These are phyloP conservation scores for Euproctis similis DNA, from an alignment of 2,888 invertebrate species.

Conservation along the genomic window DNA sequence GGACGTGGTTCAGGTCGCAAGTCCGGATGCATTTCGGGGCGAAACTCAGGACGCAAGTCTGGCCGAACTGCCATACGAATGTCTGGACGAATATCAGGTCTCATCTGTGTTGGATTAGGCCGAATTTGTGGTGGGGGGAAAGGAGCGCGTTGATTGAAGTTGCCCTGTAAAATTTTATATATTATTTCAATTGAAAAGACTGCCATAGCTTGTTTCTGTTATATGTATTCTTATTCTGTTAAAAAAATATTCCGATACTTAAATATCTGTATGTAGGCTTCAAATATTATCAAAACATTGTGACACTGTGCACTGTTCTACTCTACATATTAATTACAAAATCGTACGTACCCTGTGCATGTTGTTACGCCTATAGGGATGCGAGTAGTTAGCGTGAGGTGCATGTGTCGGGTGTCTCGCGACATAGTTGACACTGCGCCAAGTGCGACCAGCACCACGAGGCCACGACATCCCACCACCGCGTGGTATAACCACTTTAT, in stretches of 20 bases:
- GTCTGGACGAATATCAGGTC: conserved; percentile 9
- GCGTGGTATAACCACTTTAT: conserved; percentile 57
- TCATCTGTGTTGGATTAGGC: conserved; percentile 26
- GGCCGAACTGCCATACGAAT: conserved; percentile 9
- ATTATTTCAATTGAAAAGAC: too few relatives aligned
- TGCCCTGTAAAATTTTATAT: conserved; percentile 52
- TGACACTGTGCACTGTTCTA: not conserved
- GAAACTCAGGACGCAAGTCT: conserved; percentile 14
- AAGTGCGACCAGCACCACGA: conserved; percentile 30
- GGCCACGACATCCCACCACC: conserved; percentile 16
- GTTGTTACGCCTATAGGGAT: conserved; percentile 43
- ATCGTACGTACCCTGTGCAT: conserved; percentile 33
- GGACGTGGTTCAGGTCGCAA: conserved; percentile 18
- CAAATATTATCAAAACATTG: too few relatives aligned
- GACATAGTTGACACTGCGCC: conserved; percentile 42
- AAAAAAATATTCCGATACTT: too few relatives aligned
- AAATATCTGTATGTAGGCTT: too few relatives aligned
- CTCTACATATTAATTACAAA: not conserved
- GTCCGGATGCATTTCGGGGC: conserved; percentile 19
- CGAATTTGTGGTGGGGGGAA: conserved; percentile 39
- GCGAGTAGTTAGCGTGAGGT: conserved; percentile 25
- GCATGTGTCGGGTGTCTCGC: conserved; percentile 22
- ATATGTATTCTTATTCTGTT: too few relatives aligned
- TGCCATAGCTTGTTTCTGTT: too few relatives aligned
- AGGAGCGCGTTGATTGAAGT: conserved; percentile 43